These are phyloP conservation scores for Empis livida DNA, from an alignment of 2,888 invertebrate species.

Conservation along the genomic window DNA sequence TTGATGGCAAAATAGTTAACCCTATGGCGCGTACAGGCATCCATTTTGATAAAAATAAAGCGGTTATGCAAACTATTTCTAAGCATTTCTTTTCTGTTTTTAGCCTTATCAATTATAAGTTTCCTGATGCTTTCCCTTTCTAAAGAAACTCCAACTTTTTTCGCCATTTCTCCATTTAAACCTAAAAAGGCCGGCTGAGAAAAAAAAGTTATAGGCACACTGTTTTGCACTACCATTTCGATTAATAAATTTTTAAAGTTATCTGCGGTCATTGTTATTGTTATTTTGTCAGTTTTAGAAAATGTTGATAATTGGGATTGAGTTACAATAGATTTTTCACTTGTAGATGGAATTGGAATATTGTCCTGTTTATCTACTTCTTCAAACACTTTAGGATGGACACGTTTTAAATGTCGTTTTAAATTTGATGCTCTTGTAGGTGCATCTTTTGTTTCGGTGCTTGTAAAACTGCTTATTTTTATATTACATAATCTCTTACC, in stretches of 20 bases:
- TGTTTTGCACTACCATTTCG: not conserved
- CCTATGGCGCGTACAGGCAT: conserved; percentile 1
- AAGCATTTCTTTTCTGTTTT: not conserved
- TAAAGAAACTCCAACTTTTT: not conserved
- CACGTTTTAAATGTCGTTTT: not conserved
- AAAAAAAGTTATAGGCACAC: not conserved
- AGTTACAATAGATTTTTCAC: not conserved
- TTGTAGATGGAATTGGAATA: not conserved
- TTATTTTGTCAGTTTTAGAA: not conserved
- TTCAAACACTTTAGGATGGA: not conserved
- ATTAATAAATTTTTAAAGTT: not conserved
- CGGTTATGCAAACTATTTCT: not conserved
- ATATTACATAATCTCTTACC: not conserved
- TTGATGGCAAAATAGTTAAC: conserved; percentile 2
- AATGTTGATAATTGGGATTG: not conserved
- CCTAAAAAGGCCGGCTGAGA: not conserved
- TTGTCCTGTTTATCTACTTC: not conserved
- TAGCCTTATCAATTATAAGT: not conserved
- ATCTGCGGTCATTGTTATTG: not conserved
- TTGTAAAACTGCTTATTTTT: not conserved
- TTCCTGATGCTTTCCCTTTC: not conserved
- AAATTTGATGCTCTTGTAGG: not conserved
- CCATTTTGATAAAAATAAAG: not conserved
- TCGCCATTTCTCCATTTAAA: not conserved
- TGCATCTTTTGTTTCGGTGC: not conserved